phyloP scores from a whole-genome alignment of 2,797 vertebrate species.

The Manis crassicaudata region DNA sequence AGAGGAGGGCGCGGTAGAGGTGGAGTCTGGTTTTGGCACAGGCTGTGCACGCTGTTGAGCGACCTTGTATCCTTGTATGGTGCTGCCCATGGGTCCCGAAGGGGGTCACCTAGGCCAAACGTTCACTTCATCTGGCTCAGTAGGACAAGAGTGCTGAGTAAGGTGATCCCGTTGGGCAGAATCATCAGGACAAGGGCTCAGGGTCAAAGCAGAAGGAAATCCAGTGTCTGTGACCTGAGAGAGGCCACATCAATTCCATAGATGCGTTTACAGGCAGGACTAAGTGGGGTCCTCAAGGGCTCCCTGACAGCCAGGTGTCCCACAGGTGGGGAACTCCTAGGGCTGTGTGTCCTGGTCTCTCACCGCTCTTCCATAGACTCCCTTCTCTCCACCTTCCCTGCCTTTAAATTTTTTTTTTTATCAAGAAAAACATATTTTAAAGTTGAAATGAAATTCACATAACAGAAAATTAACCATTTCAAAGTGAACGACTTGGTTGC shows the following conservation, averaged over 20 bases:
- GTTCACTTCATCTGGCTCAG: background rate
- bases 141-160: background rate
- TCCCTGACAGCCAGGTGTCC: background rate
- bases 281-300: accelerated
- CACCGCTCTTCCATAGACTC: background rate
- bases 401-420: background rate
- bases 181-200: accelerated
- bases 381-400: background rate
- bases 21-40: no score
- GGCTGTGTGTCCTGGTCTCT: accelerated
- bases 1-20: accelerated
- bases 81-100: accelerated
- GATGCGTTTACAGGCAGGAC: accelerated
- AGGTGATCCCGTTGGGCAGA: accelerated
- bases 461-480: background rate
- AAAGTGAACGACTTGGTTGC: accelerated
- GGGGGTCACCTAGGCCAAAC: accelerated
- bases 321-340: accelerated
- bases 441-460: background rate
- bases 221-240: background rate
- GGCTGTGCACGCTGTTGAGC: accelerated
- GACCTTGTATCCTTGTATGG: accelerated
- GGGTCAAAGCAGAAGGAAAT: accelerated
- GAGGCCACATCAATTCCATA: accelerated
- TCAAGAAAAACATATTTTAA: background rate